Evolutionary conservation across 2,888 invertebrate species (phyloP), one percentile per base, ranked within the genome.

Genomic region (Cheilosia impressa): DNA sequence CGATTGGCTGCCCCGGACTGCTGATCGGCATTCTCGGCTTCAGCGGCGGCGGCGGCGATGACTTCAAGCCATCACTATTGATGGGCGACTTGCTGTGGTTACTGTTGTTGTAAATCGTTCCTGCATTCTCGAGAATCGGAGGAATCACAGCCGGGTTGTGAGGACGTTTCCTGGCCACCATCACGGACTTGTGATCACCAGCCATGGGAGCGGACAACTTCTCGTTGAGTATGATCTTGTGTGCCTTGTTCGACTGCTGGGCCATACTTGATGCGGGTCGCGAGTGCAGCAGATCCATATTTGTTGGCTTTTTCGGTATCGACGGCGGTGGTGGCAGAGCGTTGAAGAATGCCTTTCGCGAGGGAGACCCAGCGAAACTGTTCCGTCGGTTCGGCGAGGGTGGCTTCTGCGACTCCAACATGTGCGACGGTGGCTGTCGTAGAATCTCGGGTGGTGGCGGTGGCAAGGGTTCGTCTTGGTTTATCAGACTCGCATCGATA

Each of bases 381-480:
- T 92, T 92, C 77, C 92, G 90, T 19, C 92, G 88, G 80, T 91
- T 92, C 19, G 92, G 91, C 71, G 92, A 90, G 50, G 90, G 89
- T 22, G 90, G 89, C 82, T 91, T 90, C 4, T 88, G 87, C 0
- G 89, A 89, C 22, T 88, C 83, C 10, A 88, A 87, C 1, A 88
- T 82, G 3, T 50, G 34, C 2, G 62, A 53, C 0, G 52, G 43
- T 2, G 79, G 89, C 22, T 89, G 88, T 0, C 89, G 88, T 17
- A 92, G 82, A 52, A 93, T 89, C 88, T 92, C 92, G 41, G 92
- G 92, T 1, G 93, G 92, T 71, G 93, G 93, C 71, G 92, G 92
- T 15, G 92, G 93, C 87, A 92, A 85, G 5, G 92, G 92, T 78
- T 92, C 92, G 58, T 92, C 93, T 57, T 88, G 88, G 24, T 88